A percentile compares a stretch with the other conserved stretches of the same genome.
phyloP scores from a whole-genome alignment of 1,140 invertebrate species.

The Bombus polaris region DNA sequence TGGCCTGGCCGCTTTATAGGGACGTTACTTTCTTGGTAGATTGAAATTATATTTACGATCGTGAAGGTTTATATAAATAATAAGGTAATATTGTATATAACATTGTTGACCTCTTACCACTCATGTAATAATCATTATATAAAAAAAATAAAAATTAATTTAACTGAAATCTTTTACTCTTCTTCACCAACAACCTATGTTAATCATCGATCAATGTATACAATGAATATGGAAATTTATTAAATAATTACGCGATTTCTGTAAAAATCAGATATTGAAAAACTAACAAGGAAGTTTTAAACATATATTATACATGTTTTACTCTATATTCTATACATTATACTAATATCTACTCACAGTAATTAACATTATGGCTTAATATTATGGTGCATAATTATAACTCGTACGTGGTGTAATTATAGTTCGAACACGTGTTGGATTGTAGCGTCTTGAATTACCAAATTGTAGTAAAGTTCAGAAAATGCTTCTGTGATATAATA shows the following conservation, averaged over 20 bases:
- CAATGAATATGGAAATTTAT: background rate
- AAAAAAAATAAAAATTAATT: slow-evolving; percentile 76
- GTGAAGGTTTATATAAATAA: slow-evolving; percentile 71
- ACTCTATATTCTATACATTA: background rate
- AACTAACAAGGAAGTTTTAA: background rate
- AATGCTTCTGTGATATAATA: background rate
- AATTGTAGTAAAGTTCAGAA: background rate
- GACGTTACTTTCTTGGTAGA: slow-evolving; percentile 53
- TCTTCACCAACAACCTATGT: background rate
- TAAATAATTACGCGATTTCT: background rate
- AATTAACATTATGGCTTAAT: background rate
- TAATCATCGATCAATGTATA: background rate
- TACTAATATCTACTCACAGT: background rate
- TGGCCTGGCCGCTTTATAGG: slow-evolving; percentile 22
- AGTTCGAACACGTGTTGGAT: background rate
- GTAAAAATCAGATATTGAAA: background rate
- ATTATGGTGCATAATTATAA: background rate
- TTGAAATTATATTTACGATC: slow-evolving; percentile 59
- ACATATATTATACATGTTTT: background rate
- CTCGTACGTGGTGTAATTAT: background rate
- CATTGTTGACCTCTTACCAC: slow-evolving; percentile 78
- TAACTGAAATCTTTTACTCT: slow-evolving; percentile 68
- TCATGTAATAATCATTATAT: slow-evolving; percentile 80
- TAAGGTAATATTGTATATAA: slow-evolving; percentile 78
- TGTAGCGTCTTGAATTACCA: background rate